These are phyloP conservation scores for Melipona beecheii DNA, from an alignment of 2,888 invertebrate genomes.

Conservation along the genomic window DNA sequence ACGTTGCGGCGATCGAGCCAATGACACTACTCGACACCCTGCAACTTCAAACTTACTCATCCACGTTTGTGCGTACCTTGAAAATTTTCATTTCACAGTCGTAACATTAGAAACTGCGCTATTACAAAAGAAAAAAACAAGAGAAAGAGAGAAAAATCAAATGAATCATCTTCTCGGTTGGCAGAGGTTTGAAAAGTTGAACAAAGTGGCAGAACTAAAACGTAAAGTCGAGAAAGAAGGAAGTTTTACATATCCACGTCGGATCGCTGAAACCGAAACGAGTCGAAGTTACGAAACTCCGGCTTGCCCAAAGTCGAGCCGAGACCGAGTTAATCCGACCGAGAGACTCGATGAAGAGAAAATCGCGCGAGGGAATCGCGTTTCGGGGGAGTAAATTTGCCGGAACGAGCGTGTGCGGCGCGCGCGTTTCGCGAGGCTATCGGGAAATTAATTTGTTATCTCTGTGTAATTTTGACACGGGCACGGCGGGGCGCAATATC, in stretches of 20 bases:
- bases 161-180: too few relatives aligned
- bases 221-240: neutral
- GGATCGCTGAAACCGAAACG: neutral
- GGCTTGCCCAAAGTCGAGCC: neutral
- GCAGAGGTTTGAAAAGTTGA: too few relatives aligned
- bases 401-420: slow-evolving; percentile 1
- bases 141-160: too few relatives aligned
- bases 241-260: neutral
- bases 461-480: slow-evolving; percentile 35
- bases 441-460: slow-evolving; percentile 51
- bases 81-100: too few relatives aligned
- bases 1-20: too few relatives aligned
- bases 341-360: neutral
- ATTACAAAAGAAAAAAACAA: too few relatives aligned
- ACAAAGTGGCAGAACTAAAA: neutral
- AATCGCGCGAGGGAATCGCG: neutral
- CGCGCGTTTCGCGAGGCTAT: neutral
- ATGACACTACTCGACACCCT: too few relatives aligned
- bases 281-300: neutral
- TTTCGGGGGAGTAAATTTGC: neutral
- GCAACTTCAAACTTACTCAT: too few relatives aligned
- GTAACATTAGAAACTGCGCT: too few relatives aligned
- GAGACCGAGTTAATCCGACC: neutral
- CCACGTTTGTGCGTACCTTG: too few relatives aligned
- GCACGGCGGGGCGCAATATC: slow-evolving; percentile 17